phyloP scores from a whole-genome alignment of 1,140 invertebrate genomes.

The Sinella curviseta region DNA sequence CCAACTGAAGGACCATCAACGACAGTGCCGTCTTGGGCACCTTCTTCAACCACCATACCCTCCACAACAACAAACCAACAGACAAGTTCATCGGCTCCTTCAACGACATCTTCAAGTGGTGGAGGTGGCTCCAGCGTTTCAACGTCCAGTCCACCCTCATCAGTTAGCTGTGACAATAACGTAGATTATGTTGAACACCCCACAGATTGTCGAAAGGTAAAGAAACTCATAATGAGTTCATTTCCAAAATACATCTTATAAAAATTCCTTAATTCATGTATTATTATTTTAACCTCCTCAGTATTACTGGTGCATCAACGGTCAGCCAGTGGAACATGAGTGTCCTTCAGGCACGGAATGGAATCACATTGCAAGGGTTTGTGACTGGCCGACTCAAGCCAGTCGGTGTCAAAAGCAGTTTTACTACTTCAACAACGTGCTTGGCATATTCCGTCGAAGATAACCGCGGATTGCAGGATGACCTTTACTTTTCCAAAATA shows the following conservation, averaged over 20 bases:
- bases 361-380: slow-evolving; percentile 66
- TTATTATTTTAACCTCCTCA: slow-evolving; percentile 55
- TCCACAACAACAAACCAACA: neutral
- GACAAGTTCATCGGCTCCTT: neutral
- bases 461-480: neutral
- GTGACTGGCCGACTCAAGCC: slow-evolving; percentile 68
- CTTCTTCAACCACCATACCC: neutral
- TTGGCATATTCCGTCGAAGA: neutral
- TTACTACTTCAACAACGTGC: slow-evolving; percentile 20
- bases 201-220: slow-evolving; percentile 42
- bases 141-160: neutral
- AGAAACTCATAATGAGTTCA: neutral
- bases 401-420: slow-evolving; percentile 28
- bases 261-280: slow-evolving; percentile 45
- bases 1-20: neutral
- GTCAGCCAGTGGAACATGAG: slow-evolving; percentile 65
- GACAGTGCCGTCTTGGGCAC: neutral
- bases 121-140: neutral
- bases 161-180: neutral
- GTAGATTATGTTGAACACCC: slow-evolving; percentile 37
- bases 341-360: slow-evolving; percentile 74
- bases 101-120: neutral
- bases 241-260: neutral
- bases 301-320: slow-evolving; percentile 79
- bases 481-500: no score